Base-by-base conservation (phyloP, 1,140 invertebrate genomes). In the Drosophila lini region DNA sequence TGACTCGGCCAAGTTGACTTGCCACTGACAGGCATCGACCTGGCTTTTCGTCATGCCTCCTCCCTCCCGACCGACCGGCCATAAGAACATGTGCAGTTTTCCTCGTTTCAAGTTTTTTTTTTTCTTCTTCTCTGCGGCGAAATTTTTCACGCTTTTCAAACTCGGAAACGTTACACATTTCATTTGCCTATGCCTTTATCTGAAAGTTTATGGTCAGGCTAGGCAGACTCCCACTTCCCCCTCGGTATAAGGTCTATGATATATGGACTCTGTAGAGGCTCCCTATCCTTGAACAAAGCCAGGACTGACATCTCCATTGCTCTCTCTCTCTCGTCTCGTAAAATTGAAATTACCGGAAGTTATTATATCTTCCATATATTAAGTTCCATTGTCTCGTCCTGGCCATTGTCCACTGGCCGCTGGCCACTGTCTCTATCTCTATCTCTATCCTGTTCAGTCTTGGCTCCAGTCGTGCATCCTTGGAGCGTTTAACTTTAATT, bases 401-500 rank as follows among this genome's bases (percentile, higher is more conserved):
- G 55, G 58, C 60, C 64, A 74, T 78, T 86, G 79, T 83, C 79
- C 81, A 78, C 45, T 81, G 52, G 32, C 52, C 32, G 38, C 32
- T 55, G 25, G 19, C 19, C 19, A 19, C 19, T 19, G 19, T 19
- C 19, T 19, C 19, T 19, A 19, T 64, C 22, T 36, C 22, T 57
- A 28, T 28, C 25, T 67, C 36, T 53, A 36, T 53, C 19, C 52
- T 55, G 50, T 34, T 50, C 34, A 57, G 10, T 73, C 22, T 48
- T 50, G 81, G 48, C 67, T 82, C 83, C 83, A 86, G 84, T 78
- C 83, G 83, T 88, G 83, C 83, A 90, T 91, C 90, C 90, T 91
- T 88, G 73, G 45, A 83, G 80, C 90, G 86, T 91, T 91, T 91
- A 91, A 85, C 81, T 91, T 91, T 90, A 91, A 91, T 91, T 91